Conservation (phyloP, 2,888 invertebrate genomes). For the Bimastos eiseni region DNA sequence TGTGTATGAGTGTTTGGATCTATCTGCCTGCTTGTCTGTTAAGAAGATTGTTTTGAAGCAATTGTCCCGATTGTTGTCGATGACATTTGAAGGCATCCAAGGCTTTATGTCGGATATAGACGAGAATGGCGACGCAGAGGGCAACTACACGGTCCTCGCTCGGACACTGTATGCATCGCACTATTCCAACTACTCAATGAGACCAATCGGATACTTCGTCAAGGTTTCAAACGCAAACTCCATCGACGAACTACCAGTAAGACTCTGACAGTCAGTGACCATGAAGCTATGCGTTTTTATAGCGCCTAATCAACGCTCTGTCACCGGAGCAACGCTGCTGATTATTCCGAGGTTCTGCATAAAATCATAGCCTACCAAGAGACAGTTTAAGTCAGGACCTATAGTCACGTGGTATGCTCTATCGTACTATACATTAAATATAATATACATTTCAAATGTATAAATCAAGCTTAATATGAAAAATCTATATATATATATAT, state of each 20-base stretch:
- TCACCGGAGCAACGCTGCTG: not conserved
- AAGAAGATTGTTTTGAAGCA: too few species aligned
- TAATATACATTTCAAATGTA: too few species aligned
- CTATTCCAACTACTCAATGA: slow-evolving; percentile 52
- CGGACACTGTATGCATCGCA: slow-evolving; percentile 41
- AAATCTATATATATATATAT: too few species aligned
- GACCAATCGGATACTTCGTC: slow-evolving; percentile 52
- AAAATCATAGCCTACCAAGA: not conserved
- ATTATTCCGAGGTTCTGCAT: not conserved
- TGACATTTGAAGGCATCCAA: slow-evolving; percentile 51
- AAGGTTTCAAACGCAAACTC: slow-evolving; percentile 27
- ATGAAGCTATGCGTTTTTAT: too few species aligned
- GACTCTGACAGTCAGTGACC: too few species aligned
- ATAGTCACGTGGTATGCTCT: too few species aligned
- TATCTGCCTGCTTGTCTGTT: not conserved
- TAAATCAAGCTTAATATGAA: too few species aligned
- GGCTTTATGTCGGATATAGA: slow-evolving; percentile 55
- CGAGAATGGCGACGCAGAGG: slow-evolving; percentile 58
- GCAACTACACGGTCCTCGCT: slow-evolving; percentile 57
- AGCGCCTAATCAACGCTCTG: too few species aligned
- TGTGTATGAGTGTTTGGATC: not conserved
- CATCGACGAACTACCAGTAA: slow-evolving; percentile 33
- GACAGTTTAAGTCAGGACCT: not conserved
- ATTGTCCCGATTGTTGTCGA: not conserved
- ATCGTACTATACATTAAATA: too few species aligned